Conservation (phyloP, 2,888 invertebrate genomes). For the Ectemnius lituratus region DNA sequence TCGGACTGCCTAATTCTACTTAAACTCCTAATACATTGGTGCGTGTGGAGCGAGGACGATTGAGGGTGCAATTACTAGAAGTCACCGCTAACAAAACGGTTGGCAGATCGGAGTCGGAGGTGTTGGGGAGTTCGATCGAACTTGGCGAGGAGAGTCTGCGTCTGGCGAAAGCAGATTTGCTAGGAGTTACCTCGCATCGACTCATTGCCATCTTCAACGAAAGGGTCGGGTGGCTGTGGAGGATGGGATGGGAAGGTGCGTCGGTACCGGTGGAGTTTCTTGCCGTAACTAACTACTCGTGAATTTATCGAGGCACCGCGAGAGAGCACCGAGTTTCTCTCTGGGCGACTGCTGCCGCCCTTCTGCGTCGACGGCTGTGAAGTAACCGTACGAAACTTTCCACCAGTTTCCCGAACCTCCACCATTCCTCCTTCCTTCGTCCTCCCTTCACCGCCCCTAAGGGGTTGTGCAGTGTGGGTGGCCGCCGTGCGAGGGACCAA, state of each 20-base stretch:
- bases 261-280: conserved; percentile 68
- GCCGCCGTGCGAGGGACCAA: conserved; percentile 61
- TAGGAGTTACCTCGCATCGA: not conserved
- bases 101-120: conserved; percentile 16
- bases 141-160: not conserved
- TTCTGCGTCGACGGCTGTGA: conserved; percentile 53
- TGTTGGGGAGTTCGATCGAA: conserved; percentile 22
- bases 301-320: conserved; percentile 74
- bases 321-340: conserved; percentile 62
- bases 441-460: not conserved
- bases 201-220: not conserved
- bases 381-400: conserved; percentile 66
- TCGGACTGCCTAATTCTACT: not conserved
- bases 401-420: conserved; percentile 47
- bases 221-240: not conserved
- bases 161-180: conserved; percentile 7
- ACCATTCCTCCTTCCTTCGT: conserved; percentile 20
- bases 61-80: not conserved
- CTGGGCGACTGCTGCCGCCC: conserved; percentile 49
- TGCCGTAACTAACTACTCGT: conserved; percentile 73
- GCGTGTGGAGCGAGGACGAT: not conserved
- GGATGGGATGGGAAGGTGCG: conserved; percentile 40
- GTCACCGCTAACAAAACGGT: conserved; percentile 2
- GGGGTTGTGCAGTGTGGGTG: conserved; percentile 20
- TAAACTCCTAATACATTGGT: not conserved